Conservation (phyloP, 2,113 vertebrate species). For the Cygnus atratus region DNA sequence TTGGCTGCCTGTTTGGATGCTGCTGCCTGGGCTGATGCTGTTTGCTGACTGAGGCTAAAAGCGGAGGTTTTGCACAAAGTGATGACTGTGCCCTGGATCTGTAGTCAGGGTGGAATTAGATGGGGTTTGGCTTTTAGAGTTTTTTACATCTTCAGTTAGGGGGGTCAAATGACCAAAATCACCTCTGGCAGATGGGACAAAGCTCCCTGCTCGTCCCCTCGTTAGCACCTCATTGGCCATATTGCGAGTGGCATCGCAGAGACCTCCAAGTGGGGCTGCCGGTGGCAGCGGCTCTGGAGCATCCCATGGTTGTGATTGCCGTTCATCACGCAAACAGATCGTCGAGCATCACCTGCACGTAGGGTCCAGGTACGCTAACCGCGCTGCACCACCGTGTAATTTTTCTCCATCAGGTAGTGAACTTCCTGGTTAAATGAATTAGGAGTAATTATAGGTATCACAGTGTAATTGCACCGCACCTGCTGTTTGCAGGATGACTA, state of each 20-base stretch:
- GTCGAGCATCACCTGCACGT: background rate
- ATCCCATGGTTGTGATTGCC: background rate
- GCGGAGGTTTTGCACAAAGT: background rate
- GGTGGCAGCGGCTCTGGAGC: background rate
- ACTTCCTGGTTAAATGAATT: constrained; percentile 24
- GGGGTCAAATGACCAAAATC: background rate
- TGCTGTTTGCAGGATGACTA: constrained; percentile 16
- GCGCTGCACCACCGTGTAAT: background rate
- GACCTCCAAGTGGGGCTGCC: background rate
- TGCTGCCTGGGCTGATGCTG: fast-evolving
- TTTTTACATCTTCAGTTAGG: background rate
- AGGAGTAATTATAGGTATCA: constrained; percentile 3
- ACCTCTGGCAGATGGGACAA: background rate
- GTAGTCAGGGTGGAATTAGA: background rate
- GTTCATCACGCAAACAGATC: background rate
- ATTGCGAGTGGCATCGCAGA: background rate
- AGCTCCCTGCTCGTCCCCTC: background rate
- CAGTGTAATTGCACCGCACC: background rate
- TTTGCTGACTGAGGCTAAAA: background rate
- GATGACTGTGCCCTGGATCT: background rate
- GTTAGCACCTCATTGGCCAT: fast-evolving
- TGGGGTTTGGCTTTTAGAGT: background rate
- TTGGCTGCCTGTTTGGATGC: background rate
- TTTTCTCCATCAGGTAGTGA: constrained; percentile 6
- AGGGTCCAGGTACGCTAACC: background rate